Percentiles rank a stretch among this genome's conserved stretches.
phyloP scores from a whole-genome alignment of 2,888 invertebrate genomes.

The Meghimatium bilineatum region DNA sequence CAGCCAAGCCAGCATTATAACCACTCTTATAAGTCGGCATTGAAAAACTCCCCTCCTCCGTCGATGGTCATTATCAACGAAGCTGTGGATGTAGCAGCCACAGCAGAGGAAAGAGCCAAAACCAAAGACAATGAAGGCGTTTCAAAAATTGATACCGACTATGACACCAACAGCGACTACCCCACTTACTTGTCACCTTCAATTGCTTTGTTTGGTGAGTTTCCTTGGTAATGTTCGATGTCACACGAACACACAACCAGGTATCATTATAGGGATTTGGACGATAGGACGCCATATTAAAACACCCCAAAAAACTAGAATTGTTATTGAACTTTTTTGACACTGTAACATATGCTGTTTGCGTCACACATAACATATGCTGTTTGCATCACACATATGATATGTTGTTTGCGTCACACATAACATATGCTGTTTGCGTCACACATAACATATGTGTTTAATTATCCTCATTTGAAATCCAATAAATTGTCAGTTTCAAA shows the following conservation, averaged over 20 bases:
- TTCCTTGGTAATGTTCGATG: background rate
- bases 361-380: too few relatives aligned
- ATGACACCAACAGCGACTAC: background rate
- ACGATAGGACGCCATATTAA: background rate
- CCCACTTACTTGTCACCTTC: background rate
- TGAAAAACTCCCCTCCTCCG: background rate
- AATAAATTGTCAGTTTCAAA: too few relatives aligned
- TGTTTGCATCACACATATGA: background rate
- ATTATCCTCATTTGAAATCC: too few relatives aligned
- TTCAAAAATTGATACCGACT: background rate
- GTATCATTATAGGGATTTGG: background rate
- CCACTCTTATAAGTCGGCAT: background rate
- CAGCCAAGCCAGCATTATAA: background rate
- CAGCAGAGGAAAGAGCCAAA: background rate
- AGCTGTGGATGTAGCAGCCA: background rate
- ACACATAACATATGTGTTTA: too few relatives aligned
- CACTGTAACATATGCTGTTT: background rate
- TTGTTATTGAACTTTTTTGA: background rate
- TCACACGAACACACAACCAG: background rate
- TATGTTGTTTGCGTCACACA: too few relatives aligned
- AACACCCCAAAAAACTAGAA: background rate
- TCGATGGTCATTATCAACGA: background rate
- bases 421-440: too few relatives aligned
- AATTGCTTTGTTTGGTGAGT: conserved; percentile 2
- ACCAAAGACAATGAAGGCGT: background rate